phyloP scores from a whole-genome alignment of 2,797 vertebrate species.

The Phoxinus dragarum region DNA sequence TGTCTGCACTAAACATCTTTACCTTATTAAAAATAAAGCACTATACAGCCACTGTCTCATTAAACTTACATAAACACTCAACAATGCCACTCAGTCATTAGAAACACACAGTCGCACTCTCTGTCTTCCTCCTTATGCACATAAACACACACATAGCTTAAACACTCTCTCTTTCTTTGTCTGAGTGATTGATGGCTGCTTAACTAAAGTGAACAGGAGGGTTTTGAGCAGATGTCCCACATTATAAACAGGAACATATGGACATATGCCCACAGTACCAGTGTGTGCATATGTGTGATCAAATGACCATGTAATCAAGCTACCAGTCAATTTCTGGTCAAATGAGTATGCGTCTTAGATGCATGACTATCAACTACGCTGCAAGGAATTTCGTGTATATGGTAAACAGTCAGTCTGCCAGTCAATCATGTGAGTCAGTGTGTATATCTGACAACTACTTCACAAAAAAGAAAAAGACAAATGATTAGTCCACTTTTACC shows the following conservation, averaged over 20 bases:
- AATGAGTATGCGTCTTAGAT: slow-evolving; percentile 12
- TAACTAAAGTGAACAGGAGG: slow-evolving; percentile 76
- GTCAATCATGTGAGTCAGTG: slow-evolving; percentile 6
- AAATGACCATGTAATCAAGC: slow-evolving; percentile 34
- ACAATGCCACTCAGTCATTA: slow-evolving; percentile 52
- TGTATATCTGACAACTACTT: neutral
- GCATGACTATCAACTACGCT: neutral
- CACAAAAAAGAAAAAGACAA: neutral
- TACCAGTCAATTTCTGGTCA: slow-evolving; percentile 19
- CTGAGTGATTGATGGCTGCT: slow-evolving; percentile 78
- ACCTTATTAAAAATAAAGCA: slow-evolving; percentile 56
- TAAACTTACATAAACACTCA: slow-evolving; percentile 57
- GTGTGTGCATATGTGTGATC: slow-evolving; percentile 24
- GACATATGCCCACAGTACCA: slow-evolving; percentile 41
- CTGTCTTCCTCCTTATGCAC: slow-evolving; percentile 4
- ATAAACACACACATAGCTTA: slow-evolving; percentile 37
- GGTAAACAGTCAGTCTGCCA: neutral
- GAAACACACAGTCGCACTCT: slow-evolving; percentile 15
- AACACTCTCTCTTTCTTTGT: slow-evolving; percentile 38
- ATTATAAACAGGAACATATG: slow-evolving; percentile 66
- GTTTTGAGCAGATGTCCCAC: slow-evolving; percentile 80
- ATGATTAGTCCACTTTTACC: neutral
- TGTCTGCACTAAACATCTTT: slow-evolving; percentile 50
- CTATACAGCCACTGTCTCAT: slow-evolving; percentile 51
- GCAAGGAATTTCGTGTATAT: neutral